phyloP scores from a whole-genome alignment of 2,113 vertebrate species.

The Gymnorhina tibicen region DNA sequence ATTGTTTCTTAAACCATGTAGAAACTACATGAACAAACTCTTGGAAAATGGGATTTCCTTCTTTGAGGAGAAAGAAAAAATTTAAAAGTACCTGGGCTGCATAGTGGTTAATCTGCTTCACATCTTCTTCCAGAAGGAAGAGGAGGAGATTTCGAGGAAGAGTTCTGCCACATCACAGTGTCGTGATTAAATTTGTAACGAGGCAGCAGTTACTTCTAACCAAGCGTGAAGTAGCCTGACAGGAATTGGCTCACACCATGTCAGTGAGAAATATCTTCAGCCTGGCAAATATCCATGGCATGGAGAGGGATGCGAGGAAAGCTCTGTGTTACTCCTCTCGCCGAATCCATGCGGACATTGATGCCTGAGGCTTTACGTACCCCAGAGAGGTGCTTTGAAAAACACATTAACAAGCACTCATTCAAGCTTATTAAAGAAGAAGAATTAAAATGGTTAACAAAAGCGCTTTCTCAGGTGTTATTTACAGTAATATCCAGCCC shows the following conservation, averaged over 20 bases:
- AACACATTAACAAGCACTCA: background rate
- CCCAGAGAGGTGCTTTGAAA: background rate
- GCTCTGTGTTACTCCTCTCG: background rate
- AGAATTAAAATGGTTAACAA: background rate
- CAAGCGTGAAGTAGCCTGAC: background rate
- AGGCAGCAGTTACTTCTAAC: background rate
- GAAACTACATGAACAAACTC: background rate
- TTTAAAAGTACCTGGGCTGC: background rate
- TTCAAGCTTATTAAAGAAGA: background rate
- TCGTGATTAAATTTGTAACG: conserved; percentile 5
- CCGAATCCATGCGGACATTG: background rate
- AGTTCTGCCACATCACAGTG: background rate
- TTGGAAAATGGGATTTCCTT: background rate
- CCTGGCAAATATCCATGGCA: background rate
- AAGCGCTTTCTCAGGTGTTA: background rate
- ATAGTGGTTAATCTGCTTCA: background rate
- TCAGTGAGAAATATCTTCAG: background rate
- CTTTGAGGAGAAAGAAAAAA: background rate
- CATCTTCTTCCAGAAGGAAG: background rate
- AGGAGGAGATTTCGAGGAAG: background rate
- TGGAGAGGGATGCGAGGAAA: background rate
- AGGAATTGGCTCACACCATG: background rate
- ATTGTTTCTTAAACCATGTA: background rate
- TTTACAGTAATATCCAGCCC: background rate
- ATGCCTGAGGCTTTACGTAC: background rate